Percentiles rank a stretch among this genome's conserved stretches.
Conservation (phyloP, 2,113 vertebrate genomes). For the Opisthocomus hoazin region DNA sequence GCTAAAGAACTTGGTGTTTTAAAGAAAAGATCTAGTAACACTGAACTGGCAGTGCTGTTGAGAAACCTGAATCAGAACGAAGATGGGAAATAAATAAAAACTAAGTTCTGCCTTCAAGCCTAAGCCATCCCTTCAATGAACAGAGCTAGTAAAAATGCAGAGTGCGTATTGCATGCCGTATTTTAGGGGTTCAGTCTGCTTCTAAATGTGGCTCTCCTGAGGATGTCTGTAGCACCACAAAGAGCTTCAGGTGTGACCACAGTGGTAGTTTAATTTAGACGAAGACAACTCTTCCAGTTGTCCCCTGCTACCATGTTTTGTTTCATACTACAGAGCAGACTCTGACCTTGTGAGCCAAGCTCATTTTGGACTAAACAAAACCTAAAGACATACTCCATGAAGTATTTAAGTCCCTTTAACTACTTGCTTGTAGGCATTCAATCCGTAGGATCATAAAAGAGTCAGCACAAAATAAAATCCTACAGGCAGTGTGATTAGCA, state of each 20-base stretch:
- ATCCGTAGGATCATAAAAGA: background rate
- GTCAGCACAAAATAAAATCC: background rate
- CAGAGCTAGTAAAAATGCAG: background rate
- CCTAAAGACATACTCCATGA: background rate
- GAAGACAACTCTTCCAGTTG: background rate
- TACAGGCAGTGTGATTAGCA: background rate
- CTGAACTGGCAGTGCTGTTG: background rate
- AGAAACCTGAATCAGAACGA: background rate
- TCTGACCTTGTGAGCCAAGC: background rate
- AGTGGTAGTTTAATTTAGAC: background rate
- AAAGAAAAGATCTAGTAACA: background rate
- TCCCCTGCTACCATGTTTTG: background rate
- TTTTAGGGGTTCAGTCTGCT: background rate
- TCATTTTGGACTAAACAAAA: background rate
- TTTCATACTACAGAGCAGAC: background rate
- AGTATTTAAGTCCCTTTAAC: background rate
- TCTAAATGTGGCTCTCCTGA: background rate
- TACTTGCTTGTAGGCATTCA: background rate
- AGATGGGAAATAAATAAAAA: background rate
- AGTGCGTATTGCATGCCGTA: fast-evolving
- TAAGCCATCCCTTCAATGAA: background rate
- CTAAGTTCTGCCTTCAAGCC: background rate
- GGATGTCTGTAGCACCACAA: background rate
- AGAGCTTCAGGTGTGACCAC: background rate
- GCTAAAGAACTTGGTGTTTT: background rate